phyloP scores from a whole-genome alignment of 2,888 invertebrate genomes.

The Pheosia gnoma region DNA sequence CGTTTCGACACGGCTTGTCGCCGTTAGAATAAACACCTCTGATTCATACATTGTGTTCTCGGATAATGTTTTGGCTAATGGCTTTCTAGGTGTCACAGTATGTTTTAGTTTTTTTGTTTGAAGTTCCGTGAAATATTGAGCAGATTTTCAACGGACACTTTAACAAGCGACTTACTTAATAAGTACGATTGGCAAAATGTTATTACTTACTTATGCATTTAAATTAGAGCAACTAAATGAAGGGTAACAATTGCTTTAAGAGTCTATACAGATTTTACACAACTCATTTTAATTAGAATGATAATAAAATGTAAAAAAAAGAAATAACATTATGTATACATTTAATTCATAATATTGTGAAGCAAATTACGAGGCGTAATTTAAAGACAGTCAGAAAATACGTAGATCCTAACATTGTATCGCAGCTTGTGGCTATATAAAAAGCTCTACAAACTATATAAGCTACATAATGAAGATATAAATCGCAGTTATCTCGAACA shows the following conservation, averaged over 20 bases:
- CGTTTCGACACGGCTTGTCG: slow-evolving; percentile 67
- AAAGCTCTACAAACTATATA: slow-evolving; percentile 2
- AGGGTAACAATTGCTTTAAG: too few species aligned
- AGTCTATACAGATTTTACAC: too few species aligned
- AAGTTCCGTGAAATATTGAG: slow-evolving; percentile 6
- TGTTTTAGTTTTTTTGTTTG: slow-evolving; percentile 27
- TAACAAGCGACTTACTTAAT: too few species aligned
- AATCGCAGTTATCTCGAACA: slow-evolving; percentile 43
- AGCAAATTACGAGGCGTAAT: too few species aligned
- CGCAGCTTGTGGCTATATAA: not conserved
- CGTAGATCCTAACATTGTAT: not conserved
- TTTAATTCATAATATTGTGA: too few species aligned
- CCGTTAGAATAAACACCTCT: slow-evolving; percentile 66
- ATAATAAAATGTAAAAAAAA: too few species aligned
- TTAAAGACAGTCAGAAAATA: too few species aligned
- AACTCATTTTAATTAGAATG: too few species aligned
- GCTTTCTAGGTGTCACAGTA: slow-evolving; percentile 55
- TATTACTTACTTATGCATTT: too few species aligned
- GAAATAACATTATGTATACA: too few species aligned
- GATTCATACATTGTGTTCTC: slow-evolving; percentile 64
- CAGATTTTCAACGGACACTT: not conserved
- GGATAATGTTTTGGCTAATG: slow-evolving; percentile 59
- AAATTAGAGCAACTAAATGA: too few species aligned
- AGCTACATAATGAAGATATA: slow-evolving; percentile 41
- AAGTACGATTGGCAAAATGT: too few species aligned